Conservation (phyloP, 2,113 vertebrate genomes). For the Peucedramus taeniatus region DNA sequence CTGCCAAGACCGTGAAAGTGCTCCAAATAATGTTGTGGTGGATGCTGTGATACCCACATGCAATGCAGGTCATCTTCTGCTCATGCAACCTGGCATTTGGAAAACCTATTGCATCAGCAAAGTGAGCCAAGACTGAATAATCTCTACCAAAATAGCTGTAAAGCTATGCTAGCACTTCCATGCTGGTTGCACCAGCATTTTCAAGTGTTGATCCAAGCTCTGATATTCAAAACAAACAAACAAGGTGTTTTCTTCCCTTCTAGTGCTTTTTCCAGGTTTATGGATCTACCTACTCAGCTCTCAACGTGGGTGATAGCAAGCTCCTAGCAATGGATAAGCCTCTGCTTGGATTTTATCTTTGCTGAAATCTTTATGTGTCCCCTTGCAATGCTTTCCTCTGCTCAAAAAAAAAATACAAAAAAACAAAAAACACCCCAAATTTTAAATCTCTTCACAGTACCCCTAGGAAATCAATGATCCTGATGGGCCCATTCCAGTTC, state of each 20-base stretch:
- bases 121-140: slow-evolving; percentile 48
- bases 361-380: not conserved
- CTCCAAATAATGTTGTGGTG: slow-evolving; percentile 52
- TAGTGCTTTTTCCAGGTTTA: not conserved
- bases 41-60: slow-evolving; percentile 57
- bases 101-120: slow-evolving; percentile 46
- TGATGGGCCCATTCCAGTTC: not conserved
- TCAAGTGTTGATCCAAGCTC: not conserved
- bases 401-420: not conserved
- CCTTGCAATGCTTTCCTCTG: not conserved
- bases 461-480: not conserved
- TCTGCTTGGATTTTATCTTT: not conserved
- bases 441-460: not conserved
- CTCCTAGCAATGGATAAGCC: not conserved
- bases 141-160: slow-evolving; percentile 40
- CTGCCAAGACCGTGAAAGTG: slow-evolving; percentile 45
- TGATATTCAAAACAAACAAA: not conserved
- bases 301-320: accelerated
- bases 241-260: not conserved
- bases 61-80: slow-evolving; percentile 58
- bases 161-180: slow-evolving; percentile 24
- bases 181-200: not conserved
- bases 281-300: not conserved
- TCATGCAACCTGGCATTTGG: slow-evolving; percentile 52
- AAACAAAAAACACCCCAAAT: not conserved